Evolutionary conservation across 2,797 vertebrate genomes (phyloP), one percentile per base, ranked within the genome.

Genomic region (Sylvia borin): DNA sequence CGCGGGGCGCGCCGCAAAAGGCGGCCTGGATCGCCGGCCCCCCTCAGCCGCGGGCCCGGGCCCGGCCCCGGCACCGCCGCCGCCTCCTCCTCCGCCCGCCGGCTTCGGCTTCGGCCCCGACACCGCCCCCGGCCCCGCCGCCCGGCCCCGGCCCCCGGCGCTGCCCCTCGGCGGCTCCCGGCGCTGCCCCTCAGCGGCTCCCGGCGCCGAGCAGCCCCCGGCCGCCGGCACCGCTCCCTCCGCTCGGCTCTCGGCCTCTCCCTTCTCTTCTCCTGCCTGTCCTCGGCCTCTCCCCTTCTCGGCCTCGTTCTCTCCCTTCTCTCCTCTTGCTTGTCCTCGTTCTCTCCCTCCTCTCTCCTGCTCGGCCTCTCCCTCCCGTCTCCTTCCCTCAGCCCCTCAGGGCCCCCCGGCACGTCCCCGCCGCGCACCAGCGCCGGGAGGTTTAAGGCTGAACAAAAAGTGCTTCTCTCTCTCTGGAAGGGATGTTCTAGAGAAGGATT

Each of bases 1-100:
- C 66, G 66, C 66, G 66, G 96, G 96, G 96, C 88, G 89, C 73
- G 93, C 93, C 90, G 97, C 96, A 98, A 98, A 97, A 98, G 95
- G 91, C 95, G 97, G 97, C 97, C 97, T 97, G 97, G 97, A 98
- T 98, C 92, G 47, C 45, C 77, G 60, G 77, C 43, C 72, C 55
- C 71, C 71, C 67, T 68, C 66, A 13, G 66, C 66, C 66, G 14
- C 47, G 22, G 62, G 60, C 61, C 61, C 38, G 60, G 60, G 53
- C 60, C 60, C 61, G 16, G 55, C 34, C 32, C 58, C 61, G 27
- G 54, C 42, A 9, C 13, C 61, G 61, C 16, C 34, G 50, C 50
- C 16, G 38, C 38, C 38, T 40, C 38, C 38, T 40, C 38, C 38
- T 40, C 38, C 38, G 38, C 38, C 38, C 38, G 38, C 38, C 9